Evolutionary conservation across 1,140 invertebrate species (phyloP).

Genomic region (Danaus melanippus): DNA sequence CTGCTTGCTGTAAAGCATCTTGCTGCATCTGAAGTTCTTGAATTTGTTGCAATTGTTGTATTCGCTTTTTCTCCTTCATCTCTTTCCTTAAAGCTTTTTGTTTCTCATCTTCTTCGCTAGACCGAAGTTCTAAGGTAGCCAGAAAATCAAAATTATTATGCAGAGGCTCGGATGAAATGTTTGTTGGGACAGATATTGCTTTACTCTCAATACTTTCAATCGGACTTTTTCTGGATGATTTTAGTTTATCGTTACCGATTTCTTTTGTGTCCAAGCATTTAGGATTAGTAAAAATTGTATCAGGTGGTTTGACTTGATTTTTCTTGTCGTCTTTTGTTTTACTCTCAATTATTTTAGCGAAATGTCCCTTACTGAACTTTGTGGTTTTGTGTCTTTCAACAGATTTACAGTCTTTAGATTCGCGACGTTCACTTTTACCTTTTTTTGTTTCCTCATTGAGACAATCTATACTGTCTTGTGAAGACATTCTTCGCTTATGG

Average conservation of each 20-base stretch:
- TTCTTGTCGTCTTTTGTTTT: constrained; percentile 74
- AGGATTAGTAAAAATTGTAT: constrained; percentile 43
- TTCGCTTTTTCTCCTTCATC: constrained; percentile 72
- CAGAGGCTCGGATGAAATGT: constrained; percentile 35
- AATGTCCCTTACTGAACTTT: constrained; percentile 68
- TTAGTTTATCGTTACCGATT: constrained; percentile 27
- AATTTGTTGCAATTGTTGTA: constrained; percentile 70
- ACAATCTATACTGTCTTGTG: constrained; percentile 79
- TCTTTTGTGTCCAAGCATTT: constrained; percentile 53
- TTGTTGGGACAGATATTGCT: constrained; percentile 14
- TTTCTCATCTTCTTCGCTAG: constrained; percentile 73
- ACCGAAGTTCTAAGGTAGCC: constrained; percentile 74
- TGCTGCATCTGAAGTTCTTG: constrained; percentile 69
- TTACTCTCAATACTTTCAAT: constrained; percentile 37
- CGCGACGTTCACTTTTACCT: constrained; percentile 78
- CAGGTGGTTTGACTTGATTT: constrained; percentile 63
- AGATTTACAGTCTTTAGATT: constrained; percentile 79
- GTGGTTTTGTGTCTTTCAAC: constrained; percentile 67
- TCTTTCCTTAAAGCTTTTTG: constrained; percentile 71
- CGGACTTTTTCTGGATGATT: constrained; percentile 33
- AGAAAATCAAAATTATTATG: constrained; percentile 77
- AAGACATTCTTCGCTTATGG: constrained; percentile 82
- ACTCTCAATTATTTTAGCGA: constrained; percentile 70
- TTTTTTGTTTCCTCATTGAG: constrained; percentile 80
- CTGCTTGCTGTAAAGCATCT: constrained; percentile 55